Base-by-base conservation (phyloP, 2,888 invertebrate species). In the Stenurella melanura region DNA sequence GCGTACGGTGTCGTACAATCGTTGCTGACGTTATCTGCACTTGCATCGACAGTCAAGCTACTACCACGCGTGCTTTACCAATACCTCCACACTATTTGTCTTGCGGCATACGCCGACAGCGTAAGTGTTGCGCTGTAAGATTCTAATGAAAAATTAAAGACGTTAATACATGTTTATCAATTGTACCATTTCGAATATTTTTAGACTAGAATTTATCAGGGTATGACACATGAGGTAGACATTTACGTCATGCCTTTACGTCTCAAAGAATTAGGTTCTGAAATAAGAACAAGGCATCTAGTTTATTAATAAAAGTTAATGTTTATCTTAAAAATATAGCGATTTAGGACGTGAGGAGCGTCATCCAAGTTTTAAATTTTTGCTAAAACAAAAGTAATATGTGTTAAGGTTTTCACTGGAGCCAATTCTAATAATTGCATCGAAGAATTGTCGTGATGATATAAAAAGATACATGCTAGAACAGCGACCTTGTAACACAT, bases 61-160 rank as follows among this genome's bases (percentile, higher is more conserved):
- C 78, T 76, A 76, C 75, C 75, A 78, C 78, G 74, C 73, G 75
- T 76, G 78, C 76, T 78, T 74, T 78, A 76, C 78, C 73, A 74
- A 71, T 57, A 71, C 68, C 63, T 78, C 71, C 75, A 76, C 74
- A 74, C 75, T 69, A 74, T 78, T 78, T 74, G 78, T 75, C 74
- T 78, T 76, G 54, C 70, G 21, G 60, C 42, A 30, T 42, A 60
- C 60, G 58, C 15, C 5, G 30, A 19, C 57, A 10, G 69, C n/a
- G 11, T 19, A 42, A 64, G 64, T 19, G 38, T 42, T 19, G 64
- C n/a, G 38, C 38, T 64, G 57, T 21, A 60, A 54, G 58, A 3
- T 17, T 12, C 60, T 58, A 38, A 70, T 60, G 60, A 70, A 70
- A 70, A 70, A 70, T 70, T 38, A 34, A 19, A 5, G 58, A 17